Conservation (phyloP, 2,797 vertebrate species). For the Anguilla obscura region DNA sequence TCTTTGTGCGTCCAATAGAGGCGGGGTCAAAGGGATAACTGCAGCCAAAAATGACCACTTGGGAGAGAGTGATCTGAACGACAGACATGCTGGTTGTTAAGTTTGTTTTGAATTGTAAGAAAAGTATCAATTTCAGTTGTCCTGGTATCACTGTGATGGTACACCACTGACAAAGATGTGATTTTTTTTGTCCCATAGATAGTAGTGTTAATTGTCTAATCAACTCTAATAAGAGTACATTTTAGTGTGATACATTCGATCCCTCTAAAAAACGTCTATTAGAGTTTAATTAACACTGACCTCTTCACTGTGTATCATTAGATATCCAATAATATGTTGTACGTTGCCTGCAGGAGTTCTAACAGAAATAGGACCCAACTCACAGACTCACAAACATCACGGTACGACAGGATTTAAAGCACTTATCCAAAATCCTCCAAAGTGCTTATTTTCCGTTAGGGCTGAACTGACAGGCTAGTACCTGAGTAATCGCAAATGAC, state of each 20-base stretch:
- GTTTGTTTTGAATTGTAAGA: not conserved
- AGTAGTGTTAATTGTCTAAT: no score
- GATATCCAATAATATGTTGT: not conserved
- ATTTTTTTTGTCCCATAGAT: no score
- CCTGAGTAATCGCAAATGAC: not conserved
- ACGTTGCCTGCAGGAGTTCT: not conserved
- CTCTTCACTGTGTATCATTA: not conserved
- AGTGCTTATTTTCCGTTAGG: constrained; percentile 7
- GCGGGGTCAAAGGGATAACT: not conserved
- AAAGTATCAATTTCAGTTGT: not conserved
- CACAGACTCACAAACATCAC: not conserved
- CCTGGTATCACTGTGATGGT: no score
- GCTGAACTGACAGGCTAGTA: not conserved
- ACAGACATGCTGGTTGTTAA: not conserved
- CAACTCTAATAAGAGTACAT: no score
- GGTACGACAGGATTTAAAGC: not conserved
- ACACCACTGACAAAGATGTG: no score
- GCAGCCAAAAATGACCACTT: not conserved
- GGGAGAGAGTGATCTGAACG: not conserved
- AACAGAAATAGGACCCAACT: not conserved
- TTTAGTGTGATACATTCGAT: no score
- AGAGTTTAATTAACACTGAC: no score
- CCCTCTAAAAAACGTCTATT: no score
- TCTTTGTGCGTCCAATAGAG: not conserved
- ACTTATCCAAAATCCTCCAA: not conserved